Percentiles rank a stretch among this genome's conserved stretches.
Conservation (phyloP, 2,113 vertebrate species). For the Procavia capensis region DNA sequence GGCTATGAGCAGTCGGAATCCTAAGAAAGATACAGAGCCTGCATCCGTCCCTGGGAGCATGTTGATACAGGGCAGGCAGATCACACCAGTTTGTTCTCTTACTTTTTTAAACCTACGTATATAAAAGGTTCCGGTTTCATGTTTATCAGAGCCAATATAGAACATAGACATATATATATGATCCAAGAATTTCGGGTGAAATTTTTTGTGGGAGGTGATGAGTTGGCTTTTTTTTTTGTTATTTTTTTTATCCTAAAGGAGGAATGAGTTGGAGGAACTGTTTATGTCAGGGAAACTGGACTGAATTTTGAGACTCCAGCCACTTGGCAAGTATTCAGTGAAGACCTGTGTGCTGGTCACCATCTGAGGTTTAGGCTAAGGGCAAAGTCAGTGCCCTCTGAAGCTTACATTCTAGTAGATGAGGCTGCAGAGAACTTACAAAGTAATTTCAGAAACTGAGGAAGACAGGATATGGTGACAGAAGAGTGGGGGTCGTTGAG, state of each 20-base stretch:
- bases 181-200: not conserved
- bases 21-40: not conserved
- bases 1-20: not conserved
- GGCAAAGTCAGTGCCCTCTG: not conserved
- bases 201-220: not conserved
- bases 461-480: not conserved
- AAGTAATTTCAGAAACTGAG: not conserved
- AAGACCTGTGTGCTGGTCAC: not conserved
- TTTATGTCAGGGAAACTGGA: not conserved
- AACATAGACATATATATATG: not conserved
- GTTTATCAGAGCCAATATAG: not conserved
- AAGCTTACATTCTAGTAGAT: not conserved
- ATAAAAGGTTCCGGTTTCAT: not conserved
- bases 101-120: not conserved
- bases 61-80: accelerated
- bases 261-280: not conserved
- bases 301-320: not conserved
- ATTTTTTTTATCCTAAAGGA: not conserved
- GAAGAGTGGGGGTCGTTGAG: not conserved
- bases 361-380: not conserved
- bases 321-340: not conserved
- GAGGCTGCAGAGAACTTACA: not conserved
- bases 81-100: not conserved
- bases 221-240: not conserved
- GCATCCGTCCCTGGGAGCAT: not conserved